Evolutionary conservation across 2,113 vertebrate species (phyloP).

Genomic region (pig (Sus scrofa)): DNA sequence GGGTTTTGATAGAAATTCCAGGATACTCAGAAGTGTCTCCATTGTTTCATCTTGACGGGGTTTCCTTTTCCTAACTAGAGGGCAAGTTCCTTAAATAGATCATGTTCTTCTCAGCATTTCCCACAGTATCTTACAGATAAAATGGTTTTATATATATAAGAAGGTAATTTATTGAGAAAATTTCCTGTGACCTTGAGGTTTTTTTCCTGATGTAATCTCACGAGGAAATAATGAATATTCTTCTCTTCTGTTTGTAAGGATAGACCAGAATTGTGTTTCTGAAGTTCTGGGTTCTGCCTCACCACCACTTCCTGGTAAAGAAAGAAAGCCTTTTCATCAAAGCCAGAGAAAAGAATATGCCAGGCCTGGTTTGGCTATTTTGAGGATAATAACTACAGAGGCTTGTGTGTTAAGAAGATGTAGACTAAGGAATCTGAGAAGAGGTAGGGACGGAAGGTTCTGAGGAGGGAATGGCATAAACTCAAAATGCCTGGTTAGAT

Average conservation of each 20-base stretch:
- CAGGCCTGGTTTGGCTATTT: neutral
- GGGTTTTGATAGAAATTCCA: conserved; percentile 42
- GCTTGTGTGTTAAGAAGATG: neutral
- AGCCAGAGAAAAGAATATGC: neutral
- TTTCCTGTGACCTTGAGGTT: neutral
- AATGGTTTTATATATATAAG: neutral
- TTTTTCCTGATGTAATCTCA: neutral
- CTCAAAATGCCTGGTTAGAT: neutral
- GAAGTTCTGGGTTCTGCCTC: neutral
- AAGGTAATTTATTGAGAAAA: conserved; percentile 6
- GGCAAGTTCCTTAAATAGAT: neutral
- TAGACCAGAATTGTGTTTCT: neutral
- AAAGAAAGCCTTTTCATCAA: neutral
- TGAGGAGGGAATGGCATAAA: neutral
- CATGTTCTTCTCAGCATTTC: neutral
- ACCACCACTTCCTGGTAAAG: neutral
- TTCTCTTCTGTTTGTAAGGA: neutral
- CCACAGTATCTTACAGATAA: neutral
- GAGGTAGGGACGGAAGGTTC: neutral
- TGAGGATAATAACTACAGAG: neutral
- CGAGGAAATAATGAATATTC: neutral
- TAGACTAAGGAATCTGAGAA: neutral
- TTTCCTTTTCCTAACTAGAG: neutral
- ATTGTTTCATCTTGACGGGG: neutral
- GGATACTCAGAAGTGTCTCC: neutral